These are phyloP conservation scores for Timema podura DNA, from an alignment of 2,888 invertebrate genomes.

Conservation along the genomic window DNA sequence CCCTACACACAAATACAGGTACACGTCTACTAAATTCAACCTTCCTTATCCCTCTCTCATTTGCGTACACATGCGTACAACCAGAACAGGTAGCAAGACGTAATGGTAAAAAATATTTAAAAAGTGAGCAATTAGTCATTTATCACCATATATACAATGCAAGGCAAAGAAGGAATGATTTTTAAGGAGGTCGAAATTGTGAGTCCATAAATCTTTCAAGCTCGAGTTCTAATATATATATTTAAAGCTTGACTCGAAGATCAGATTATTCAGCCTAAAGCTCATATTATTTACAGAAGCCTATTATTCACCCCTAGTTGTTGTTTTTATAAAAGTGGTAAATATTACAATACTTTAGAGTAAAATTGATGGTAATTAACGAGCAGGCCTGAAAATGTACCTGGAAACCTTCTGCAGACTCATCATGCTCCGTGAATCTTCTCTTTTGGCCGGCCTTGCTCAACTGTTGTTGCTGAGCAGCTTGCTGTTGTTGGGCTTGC, in stretches of 20 bases:
- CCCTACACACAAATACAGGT: too few species aligned
- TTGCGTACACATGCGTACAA: too few species aligned
- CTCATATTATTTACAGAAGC: background rate
- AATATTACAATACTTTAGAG: background rate
- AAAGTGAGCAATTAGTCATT: too few species aligned
- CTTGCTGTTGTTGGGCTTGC: slow-evolving; percentile 20
- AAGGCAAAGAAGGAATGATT: too few species aligned
- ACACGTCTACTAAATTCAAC: too few species aligned
- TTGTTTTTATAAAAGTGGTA: background rate
- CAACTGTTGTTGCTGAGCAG: slow-evolving; percentile 21
- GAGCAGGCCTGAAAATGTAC: slow-evolving; percentile 12
- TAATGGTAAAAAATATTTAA: too few species aligned
- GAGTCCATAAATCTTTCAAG: too few species aligned
- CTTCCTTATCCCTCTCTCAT: too few species aligned
- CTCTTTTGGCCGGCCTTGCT: slow-evolving; percentile 25
- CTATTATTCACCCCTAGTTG: background rate
- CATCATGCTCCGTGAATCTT: slow-evolving; percentile 30
- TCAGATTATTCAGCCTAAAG: background rate
- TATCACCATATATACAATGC: too few species aligned
- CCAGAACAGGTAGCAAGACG: too few species aligned
- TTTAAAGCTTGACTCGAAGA: background rate
- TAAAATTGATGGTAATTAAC: background rate
- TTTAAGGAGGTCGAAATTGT: too few species aligned
- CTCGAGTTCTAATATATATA: background rate
- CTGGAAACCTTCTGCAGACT: slow-evolving; percentile 26